Evolutionary conservation across 1,140 invertebrate genomes (phyloP), one percentile per base, ranked within the genome.

Genomic region (Eulimnadia texana): DNA sequence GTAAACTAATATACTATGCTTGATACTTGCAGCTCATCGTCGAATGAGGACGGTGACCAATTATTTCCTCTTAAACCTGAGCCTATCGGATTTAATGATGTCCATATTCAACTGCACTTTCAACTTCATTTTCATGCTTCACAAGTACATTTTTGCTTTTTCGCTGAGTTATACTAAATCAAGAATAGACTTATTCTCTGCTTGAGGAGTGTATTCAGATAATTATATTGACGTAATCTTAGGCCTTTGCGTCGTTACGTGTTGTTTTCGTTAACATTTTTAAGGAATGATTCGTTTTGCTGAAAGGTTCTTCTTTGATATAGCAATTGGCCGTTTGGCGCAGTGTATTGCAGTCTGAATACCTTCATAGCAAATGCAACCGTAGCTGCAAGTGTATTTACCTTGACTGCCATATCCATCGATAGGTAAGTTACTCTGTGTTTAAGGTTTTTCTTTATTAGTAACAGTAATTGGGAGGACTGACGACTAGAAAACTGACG

Each of bases 311-410:
- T 64, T 60, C 65, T 70, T 69, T 53, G 67, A 52, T 66, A 61
- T 58, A 70, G 72, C 10, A 79, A 90, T 74, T 95, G 91, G 91
- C 82, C 86, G 65, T 94, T 93, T 69, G 92, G 90, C 9, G 74
- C 79, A 0, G 73, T 80, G 60, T 91, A 91, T 72, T 94, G 91
- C 72, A 84, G 84, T 60, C 79, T 92, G 58, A 90, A 86, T 71
- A 90, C 90, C 73, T 94, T 93, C 70, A 86, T 94, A 62, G 86
- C 88, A 0, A 85, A 86, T 66, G 83, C 90, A 56, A 90, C 90
- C 1, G 89, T 94, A 0, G 83, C 88, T 0, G 85, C 87, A 0
- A 90, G 86, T 64, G 90, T 93, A 19, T 89, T 93, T 68, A 94
- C 90, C 0, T 81, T 94, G 47, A 87, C 87, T 19, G 84, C 84